Conservation (phyloP, 2,888 invertebrate genomes). For the Penaeus monodon region DNA sequence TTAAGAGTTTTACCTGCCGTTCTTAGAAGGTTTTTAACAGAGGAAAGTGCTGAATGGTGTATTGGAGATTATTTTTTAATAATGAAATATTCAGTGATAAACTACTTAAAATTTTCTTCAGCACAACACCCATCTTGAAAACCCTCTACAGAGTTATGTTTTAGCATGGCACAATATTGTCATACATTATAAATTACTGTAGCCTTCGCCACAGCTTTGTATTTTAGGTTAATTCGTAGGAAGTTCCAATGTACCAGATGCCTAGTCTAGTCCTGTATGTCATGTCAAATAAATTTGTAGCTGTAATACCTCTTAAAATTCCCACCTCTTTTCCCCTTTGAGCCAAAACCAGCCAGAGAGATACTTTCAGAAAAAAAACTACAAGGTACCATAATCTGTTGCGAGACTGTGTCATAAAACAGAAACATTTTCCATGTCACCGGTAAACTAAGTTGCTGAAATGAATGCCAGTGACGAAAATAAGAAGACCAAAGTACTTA, state of each 20-base stretch:
- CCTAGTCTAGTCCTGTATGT: constrained; percentile 55
- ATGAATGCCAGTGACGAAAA: no score
- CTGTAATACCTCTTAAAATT: constrained; percentile 37
- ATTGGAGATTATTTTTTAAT: background rate
- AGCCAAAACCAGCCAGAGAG: background rate
- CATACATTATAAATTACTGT: constrained; percentile 15
- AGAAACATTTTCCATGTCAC: no score
- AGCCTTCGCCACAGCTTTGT: constrained; percentile 19
- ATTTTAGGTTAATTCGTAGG: constrained; percentile 31
- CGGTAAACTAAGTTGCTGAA: no score
- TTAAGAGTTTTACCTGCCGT: constrained; percentile 6
- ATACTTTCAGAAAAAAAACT: background rate
- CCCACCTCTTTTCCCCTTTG: constrained; percentile 16
- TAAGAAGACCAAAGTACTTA: no score
- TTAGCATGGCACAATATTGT: constrained; percentile 1
- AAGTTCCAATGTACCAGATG: constrained; percentile 46
- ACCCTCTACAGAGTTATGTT: background rate
- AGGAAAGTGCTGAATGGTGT: no score
- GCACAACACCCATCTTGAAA: background rate
- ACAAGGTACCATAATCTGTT: background rate
- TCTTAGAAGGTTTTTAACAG: background rate
- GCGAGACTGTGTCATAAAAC: no score
- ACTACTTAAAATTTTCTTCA: background rate
- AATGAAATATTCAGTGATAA: background rate
- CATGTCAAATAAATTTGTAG: constrained; percentile 56